phyloP scores from a whole-genome alignment of 2,888 invertebrate species.

The Calameuta filiformis region DNA sequence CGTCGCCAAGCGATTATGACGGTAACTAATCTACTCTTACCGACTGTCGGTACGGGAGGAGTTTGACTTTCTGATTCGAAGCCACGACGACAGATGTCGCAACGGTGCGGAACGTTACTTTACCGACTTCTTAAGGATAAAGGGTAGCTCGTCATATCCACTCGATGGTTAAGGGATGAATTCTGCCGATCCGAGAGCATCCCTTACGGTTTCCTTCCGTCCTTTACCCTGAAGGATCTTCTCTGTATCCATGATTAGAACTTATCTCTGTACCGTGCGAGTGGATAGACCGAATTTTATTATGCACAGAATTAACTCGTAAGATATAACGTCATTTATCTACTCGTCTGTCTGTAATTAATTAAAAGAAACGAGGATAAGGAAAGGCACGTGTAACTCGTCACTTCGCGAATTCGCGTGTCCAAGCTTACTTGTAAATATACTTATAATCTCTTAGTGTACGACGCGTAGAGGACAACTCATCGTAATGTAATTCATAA shows the following conservation, averaged over 20 bases:
- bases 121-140: too few relatives aligned
- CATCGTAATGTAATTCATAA: not conserved
- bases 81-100: too few relatives aligned
- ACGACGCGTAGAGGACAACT: too few relatives aligned
- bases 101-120: too few relatives aligned
- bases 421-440: conserved; percentile 2
- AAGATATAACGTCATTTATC: not conserved
- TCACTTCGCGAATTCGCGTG: too few relatives aligned
- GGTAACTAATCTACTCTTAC: conserved; percentile 36
- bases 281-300: not conserved
- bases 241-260: conserved; percentile 6
- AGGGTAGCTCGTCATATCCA: too few relatives aligned
- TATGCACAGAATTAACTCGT: not conserved
- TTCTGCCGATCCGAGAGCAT: conserved; percentile 3
- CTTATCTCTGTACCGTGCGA: not conserved
- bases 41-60: too few relatives aligned
- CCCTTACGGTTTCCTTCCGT: conserved; percentile 13
- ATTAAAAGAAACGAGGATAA: too few relatives aligned
- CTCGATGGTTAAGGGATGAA: not conserved
- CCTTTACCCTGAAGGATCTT: conserved; percentile 11
- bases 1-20: conserved; percentile 55
- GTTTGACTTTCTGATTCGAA: too few relatives aligned
- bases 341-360: not conserved
- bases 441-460: too few relatives aligned
- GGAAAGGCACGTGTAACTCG: too few relatives aligned